A percentile compares a stretch with the other conserved stretches of the same genome.
These are phyloP conservation scores for Mythimna impura DNA, from an alignment of 2,888 invertebrate species.

Conservation along the genomic window DNA sequence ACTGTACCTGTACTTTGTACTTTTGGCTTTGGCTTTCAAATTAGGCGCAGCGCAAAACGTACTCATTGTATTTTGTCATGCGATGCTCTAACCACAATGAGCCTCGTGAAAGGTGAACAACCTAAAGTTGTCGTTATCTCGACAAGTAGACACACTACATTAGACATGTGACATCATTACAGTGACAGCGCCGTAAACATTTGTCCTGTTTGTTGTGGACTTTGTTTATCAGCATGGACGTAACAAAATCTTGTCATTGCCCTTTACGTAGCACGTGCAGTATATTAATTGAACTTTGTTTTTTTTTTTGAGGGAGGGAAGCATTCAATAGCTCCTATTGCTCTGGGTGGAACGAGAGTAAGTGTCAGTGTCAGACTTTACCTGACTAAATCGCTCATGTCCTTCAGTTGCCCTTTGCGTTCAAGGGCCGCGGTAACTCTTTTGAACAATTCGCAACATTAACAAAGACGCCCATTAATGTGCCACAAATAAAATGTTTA, in stretches of 20 bases:
- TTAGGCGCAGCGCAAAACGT: conserved; percentile 76
- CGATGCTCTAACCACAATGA: conserved; percentile 77
- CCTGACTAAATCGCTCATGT: too few species aligned
- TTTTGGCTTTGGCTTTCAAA: conserved; percentile 76
- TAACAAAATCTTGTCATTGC: conserved; percentile 61
- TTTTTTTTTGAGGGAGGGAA: too few species aligned
- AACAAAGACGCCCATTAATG: conserved; percentile 5
- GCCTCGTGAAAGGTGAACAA: conserved; percentile 80
- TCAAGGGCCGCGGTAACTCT: too few species aligned
- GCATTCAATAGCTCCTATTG: too few species aligned
- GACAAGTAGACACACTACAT: conserved; percentile 82
- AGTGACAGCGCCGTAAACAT: conserved; percentile 77
- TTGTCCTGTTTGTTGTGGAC: conserved; percentile 68
- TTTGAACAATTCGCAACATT: too few species aligned
- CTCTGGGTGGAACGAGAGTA: too few species aligned
- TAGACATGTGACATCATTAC: conserved; percentile 86
- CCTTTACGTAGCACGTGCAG: conserved; percentile 43
- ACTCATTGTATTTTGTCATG: conserved; percentile 81
- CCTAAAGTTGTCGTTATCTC: conserved; percentile 82
- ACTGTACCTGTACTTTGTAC: conserved; percentile 74
- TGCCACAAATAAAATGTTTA: conserved; percentile 24
- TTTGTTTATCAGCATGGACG: conserved; percentile 70
- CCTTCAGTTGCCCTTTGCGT: too few species aligned
- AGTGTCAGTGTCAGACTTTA: too few species aligned
- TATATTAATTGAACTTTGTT: not conserved